phyloP scores from a whole-genome alignment of 2,888 invertebrate genomes.

The Caradrina clavipalpis region DNA sequence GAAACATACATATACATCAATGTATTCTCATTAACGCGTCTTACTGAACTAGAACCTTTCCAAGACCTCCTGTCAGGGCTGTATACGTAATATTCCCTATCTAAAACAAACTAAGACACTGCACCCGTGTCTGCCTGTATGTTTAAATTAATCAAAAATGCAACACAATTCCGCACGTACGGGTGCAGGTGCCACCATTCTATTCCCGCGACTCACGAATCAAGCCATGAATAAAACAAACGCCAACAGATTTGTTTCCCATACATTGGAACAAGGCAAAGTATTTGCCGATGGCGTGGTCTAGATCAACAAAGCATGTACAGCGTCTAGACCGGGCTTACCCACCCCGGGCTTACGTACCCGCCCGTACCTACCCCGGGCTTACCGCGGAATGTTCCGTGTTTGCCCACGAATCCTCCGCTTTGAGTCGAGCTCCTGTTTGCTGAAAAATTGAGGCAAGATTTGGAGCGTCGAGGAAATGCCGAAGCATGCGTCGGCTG shows the following conservation, averaged over 20 bases:
- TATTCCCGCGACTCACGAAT: slow-evolving; percentile 39
- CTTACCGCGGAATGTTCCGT: slow-evolving; percentile 64
- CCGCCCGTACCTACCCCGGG: slow-evolving; percentile 53
- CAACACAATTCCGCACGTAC: slow-evolving; percentile 43
- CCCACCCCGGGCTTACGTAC: slow-evolving; percentile 55
- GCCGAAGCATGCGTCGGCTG: slow-evolving; percentile 43
- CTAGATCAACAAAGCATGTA: slow-evolving; percentile 65
- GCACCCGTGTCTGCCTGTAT: slow-evolving; percentile 11
- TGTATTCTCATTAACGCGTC: too few relatives aligned
- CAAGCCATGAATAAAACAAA: slow-evolving; percentile 61
- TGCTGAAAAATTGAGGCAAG: slow-evolving; percentile 70
- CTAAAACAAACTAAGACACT: slow-evolving; percentile 17
- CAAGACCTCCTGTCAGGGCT: neutral
- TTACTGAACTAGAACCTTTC: neutral
- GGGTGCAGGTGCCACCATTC: slow-evolving; percentile 43
- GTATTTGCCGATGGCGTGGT: slow-evolving; percentile 61
- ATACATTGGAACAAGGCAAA: slow-evolving; percentile 58
- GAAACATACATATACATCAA: too few relatives aligned
- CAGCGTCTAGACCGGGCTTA: slow-evolving; percentile 58
- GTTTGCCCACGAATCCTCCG: slow-evolving; percentile 66
- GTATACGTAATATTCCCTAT: neutral
- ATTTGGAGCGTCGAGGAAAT: slow-evolving; percentile 59
- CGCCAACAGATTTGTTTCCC: slow-evolving; percentile 58
- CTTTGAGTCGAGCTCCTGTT: slow-evolving; percentile 65
- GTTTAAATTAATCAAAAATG: slow-evolving; percentile 51